Evolutionary conservation across 2,113 vertebrate genomes (phyloP), one percentile per base, ranked within the genome.

Genomic region (Anoura caudifer): DNA sequence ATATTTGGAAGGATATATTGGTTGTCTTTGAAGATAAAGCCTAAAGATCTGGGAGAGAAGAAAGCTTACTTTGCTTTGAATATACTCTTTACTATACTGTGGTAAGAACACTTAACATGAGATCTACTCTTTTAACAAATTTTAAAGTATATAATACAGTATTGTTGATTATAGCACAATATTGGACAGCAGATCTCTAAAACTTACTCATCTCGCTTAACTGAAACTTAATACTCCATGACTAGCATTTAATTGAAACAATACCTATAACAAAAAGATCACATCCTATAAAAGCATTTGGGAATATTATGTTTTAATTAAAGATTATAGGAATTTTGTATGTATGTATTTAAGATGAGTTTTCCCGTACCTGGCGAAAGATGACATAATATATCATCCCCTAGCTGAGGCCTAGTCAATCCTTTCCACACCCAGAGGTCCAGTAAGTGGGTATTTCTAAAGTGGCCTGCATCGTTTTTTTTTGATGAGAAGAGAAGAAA

Each of bases 41-140:
- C 72, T 75, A 11, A 16, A 70, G 59, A 82, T 31, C 8, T 94
- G 41, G 38, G 45, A 84, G n/a, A 84, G 16, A 43, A 47, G 17
- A 76, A 91, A 86, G 24, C 7, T 87, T 72, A 82, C n/a, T 56
- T 96, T 93, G 63, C 38, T 67, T 24, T 63, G 28, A 24, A 85
- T 80, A 43, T 80, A 90, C 5, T 47, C 92, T 93, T 67, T 72
- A 28, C 59, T 80, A 41, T 61, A 28, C 33, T 61, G 13, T 72
- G n/a, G 2, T 47, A 91, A 73, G 63, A 63, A 73, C 11, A 45
- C 22, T 22, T 59, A 73, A 31, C 8, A 54, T 24, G 41, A 87
- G 3, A 54, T 54, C 31, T 80, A 73, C 52, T 24, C 45, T 63
- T 13, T 91, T n/a, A 73, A 87, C 36, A 65, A 80, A 43, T 31